phyloP scores from a whole-genome alignment of 2,113 vertebrate species.

The Chloroceryle aenea region DNA sequence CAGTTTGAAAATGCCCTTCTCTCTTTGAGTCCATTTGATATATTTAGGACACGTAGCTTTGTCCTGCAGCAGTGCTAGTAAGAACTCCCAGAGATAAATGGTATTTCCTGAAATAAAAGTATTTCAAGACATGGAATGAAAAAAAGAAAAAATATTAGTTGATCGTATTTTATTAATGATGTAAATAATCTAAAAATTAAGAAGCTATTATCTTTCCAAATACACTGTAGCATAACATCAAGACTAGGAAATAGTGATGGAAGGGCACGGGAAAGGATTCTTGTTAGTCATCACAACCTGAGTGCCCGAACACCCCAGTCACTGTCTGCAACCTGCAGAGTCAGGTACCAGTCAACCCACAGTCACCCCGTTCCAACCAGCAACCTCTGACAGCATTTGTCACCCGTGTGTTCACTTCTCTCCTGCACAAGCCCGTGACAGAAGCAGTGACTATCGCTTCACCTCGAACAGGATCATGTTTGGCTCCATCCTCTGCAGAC shows the following conservation, averaged over 20 bases:
- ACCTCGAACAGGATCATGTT: background rate
- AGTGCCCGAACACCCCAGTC: background rate
- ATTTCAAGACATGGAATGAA: background rate
- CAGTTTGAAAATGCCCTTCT: slow-evolving; percentile 96
- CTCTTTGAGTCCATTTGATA: slow-evolving; percentile 96
- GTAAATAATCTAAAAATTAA: background rate
- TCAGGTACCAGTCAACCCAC: background rate
- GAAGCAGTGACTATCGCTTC: background rate
- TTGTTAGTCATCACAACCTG: background rate
- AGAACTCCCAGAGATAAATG: slow-evolving; percentile 97
- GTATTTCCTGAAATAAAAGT: slow-evolving; percentile 85
- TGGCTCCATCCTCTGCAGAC: background rate
- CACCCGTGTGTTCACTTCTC: background rate
- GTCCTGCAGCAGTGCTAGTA: slow-evolving; percentile 95
- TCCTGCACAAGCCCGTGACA: background rate
- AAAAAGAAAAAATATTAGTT: background rate
- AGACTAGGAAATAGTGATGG: background rate
- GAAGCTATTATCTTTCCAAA: background rate
- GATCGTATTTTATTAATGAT: background rate
- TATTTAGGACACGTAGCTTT: slow-evolving; percentile 94
- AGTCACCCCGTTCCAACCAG: background rate
- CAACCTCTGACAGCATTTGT: background rate
- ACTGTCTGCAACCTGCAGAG: background rate
- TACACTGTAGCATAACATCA: background rate
- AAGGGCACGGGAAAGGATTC: background rate